Evolutionary conservation across 2,888 invertebrate genomes (phyloP), one percentile per base, ranked within the genome.

Genomic region (Pollenia angustigena): DNA sequence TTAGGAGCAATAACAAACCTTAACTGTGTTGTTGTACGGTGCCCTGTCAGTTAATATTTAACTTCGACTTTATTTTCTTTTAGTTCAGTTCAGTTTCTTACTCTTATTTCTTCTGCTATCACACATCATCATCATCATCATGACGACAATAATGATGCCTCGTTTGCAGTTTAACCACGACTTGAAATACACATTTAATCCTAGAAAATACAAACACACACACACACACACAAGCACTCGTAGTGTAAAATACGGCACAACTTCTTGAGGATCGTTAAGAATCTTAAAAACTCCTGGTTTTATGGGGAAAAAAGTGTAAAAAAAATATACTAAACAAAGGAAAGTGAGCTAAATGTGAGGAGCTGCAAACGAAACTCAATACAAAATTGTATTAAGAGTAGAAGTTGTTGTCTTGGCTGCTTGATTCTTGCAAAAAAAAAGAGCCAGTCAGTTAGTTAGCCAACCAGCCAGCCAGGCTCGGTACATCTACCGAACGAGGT

Each of bases 131-230:
- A 80, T 76, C 32, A 32, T 81, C 79, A 80, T 76, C 76, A 81
- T 86, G 82, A 80, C 64, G 58, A 66, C 74, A 69, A 80, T 78
- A 68, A 84, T 82, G 87, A 85, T 81, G 75, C 60, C 75, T 85
- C 74, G 87, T 85, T 87, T 84, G 74, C 84, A 87, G 84, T 87
- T 87, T 78, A 87, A 87, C 87, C 87, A 87, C 87, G 87, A 87
- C 84, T 84, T 84, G 68, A 72, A 81, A 84, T 23, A 81, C 66
- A 81, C 74, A 81, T 87, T 81, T 74, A 87, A 81, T 84, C 87
- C 84, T 84, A 81, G 68, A 69, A 58, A 60, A 58, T 32, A 32
- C 6, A 71, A n/a, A 72, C 12, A 18, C n/a, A 68, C 46, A 74
- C 14, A 58, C n/a, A 56, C 54, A 16, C 1, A 66, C 3, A 50